Evolutionary conservation across 2,113 vertebrate species (phyloP).

Genomic region (Bostrychus sinensis): DNA sequence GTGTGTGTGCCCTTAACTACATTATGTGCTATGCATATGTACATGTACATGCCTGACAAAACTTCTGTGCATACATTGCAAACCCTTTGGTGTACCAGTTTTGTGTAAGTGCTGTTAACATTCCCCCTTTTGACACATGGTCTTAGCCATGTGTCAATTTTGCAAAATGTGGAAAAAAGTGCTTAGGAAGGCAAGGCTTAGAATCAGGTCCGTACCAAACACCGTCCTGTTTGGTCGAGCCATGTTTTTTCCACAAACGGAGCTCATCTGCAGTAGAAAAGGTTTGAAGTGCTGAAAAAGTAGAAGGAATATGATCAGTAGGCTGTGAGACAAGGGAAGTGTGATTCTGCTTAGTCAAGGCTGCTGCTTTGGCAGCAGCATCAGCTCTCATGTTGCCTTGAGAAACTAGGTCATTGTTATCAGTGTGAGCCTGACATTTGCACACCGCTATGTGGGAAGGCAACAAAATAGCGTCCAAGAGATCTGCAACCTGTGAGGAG

Average conservation of each 20-base stretch:
- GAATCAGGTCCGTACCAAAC: neutral
- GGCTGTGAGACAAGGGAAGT: no score
- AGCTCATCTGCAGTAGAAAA: neutral
- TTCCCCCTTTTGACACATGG: neutral
- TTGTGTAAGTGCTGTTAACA: neutral
- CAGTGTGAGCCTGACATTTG: neutral
- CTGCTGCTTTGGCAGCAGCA: neutral
- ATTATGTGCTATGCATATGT: neutral
- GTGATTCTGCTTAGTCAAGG: no score
- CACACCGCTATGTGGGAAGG: no score
- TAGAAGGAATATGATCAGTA: no score
- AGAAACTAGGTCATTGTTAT: no score
- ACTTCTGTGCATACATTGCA: neutral
- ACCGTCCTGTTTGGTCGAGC: neutral
- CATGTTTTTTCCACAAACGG: neutral
- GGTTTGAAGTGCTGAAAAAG: neutral
- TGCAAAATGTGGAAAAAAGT: neutral
- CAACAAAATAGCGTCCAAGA: neutral
- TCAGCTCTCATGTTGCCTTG: no score
- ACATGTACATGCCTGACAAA: neutral
- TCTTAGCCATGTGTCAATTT: neutral
- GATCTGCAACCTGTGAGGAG: neutral
- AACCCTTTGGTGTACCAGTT: neutral
- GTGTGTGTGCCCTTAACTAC: neutral
- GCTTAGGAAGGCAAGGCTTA: neutral